phyloP scores from a whole-genome alignment of 53 echinoderm and acorn worm species.

The Glandiceps talaboti region DNA sequence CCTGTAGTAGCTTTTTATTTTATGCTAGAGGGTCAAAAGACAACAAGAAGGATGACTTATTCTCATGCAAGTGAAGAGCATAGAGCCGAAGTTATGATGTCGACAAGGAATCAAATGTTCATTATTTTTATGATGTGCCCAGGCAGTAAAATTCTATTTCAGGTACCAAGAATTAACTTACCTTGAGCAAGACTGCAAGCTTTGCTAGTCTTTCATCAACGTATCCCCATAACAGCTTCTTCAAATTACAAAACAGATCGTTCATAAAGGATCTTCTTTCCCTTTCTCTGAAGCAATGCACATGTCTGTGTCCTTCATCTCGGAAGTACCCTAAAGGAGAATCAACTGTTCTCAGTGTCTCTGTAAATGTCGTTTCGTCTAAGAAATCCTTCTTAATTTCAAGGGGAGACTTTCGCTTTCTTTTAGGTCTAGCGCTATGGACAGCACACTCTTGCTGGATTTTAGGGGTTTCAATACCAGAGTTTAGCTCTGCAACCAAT shows the following conservation, averaged over 20 bases:
- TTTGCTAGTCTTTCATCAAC: constrained; percentile 6
- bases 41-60: too few species aligned
- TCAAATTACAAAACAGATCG: constrained; percentile 15
- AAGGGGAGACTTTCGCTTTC: background rate
- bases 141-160: too few species aligned
- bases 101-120: too few species aligned
- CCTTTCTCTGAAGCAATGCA: constrained; percentile 25
- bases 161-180: too few species aligned
- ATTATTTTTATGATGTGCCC: too few species aligned
- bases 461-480: background rate
- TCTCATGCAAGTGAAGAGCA: too few species aligned
- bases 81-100: too few species aligned
- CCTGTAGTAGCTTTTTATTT: too few species aligned
- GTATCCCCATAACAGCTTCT: background rate
- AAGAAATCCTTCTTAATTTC: background rate
- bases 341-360: background rate
- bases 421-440: background rate
- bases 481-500: background rate
- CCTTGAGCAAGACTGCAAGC: constrained; percentile 11
- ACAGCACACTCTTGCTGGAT: too few species aligned
- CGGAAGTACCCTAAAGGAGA: too few species aligned
- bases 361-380: background rate
- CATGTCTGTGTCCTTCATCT: constrained; percentile 1
- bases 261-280: constrained; percentile 13
- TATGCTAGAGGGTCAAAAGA: too few species aligned